Percentiles rank a stretch among this genome's conserved stretches.
Conservation (phyloP, 2,888 invertebrate genomes). For the Acrocyrtus sp. region DNA sequence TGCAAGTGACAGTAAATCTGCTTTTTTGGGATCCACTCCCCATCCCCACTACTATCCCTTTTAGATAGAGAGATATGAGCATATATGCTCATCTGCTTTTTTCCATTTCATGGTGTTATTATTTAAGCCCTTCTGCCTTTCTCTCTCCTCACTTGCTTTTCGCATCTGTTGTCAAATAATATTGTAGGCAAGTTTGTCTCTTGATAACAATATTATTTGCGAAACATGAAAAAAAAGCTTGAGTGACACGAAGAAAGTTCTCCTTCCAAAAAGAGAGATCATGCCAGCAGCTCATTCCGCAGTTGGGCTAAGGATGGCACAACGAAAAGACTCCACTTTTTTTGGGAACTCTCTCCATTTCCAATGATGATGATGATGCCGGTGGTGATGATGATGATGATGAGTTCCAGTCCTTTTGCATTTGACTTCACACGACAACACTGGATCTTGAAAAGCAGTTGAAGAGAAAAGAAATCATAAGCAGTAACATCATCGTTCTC, state of each 20-base stretch:
- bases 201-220: conserved; percentile 41
- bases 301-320: too few relatives aligned
- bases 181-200: conserved; percentile 44
- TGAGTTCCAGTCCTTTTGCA: conserved; percentile 36
- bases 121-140: conserved; percentile 21
- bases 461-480: conserved; percentile 16
- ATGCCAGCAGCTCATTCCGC: too few relatives aligned
- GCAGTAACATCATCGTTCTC: conserved; percentile 21
- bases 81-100: too few relatives aligned
- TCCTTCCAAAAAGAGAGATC: too few relatives aligned
- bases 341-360: too few relatives aligned
- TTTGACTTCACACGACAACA: conserved; percentile 48
- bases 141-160: conserved; percentile 27
- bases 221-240: conserved; percentile 31
- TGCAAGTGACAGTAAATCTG: conserved; percentile 22
- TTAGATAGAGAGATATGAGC: too few relatives aligned
- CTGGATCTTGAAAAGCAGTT: conserved; percentile 36
- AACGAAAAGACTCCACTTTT: too few relatives aligned
- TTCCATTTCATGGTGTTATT: too few relatives aligned
- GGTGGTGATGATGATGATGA: conserved; percentile 20
- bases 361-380: too few relatives aligned
- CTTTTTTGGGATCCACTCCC: too few relatives aligned
- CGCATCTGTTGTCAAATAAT: conserved; percentile 48
- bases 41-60: too few relatives aligned
- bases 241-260: conserved; percentile 36